Conservation (phyloP, 2,888 invertebrate species). For the Drosophila lutescens region DNA sequence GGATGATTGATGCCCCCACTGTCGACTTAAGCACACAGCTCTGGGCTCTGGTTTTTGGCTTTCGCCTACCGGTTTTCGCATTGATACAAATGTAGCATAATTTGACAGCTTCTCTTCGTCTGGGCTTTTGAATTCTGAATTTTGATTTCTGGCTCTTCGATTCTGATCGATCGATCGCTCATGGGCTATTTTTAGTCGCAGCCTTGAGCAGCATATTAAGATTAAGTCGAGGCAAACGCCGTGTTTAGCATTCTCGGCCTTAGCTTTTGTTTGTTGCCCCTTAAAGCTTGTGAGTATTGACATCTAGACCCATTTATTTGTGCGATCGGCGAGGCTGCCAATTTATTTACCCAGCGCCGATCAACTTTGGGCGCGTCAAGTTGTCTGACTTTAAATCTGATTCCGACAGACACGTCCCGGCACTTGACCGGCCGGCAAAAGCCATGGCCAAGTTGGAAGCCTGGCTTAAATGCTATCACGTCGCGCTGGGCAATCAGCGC, state of each 20-base stretch:
- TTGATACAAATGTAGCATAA: constrained; percentile 67
- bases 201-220: constrained; percentile 63
- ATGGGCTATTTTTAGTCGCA: constrained; percentile 71
- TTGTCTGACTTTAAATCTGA: constrained; percentile 55
- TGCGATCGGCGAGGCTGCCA: constrained; percentile 53
- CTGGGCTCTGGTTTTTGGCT: constrained; percentile 31
- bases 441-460: constrained; percentile 52
- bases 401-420: constrained; percentile 44
- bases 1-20: constrained; percentile 60
- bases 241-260: constrained; percentile 37
- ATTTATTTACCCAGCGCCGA: constrained; percentile 54
- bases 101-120: constrained; percentile 74
- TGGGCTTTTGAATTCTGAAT: constrained; percentile 44
- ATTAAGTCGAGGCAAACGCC: constrained; percentile 43
- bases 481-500: constrained; percentile 64
- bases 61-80: constrained; percentile 63
- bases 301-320: constrained; percentile 74
- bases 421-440: constrained; percentile 58
- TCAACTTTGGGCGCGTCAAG: constrained; percentile 50
- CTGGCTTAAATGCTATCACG: constrained; percentile 69
- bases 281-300: constrained; percentile 22
- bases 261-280: constrained; percentile 29
- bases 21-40: constrained; percentile 55
- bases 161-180: constrained; percentile 50
- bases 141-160: constrained; percentile 9